Base-by-base conservation (phyloP, 2,113 vertebrate species). In the Pristiophorus japonicus region DNA sequence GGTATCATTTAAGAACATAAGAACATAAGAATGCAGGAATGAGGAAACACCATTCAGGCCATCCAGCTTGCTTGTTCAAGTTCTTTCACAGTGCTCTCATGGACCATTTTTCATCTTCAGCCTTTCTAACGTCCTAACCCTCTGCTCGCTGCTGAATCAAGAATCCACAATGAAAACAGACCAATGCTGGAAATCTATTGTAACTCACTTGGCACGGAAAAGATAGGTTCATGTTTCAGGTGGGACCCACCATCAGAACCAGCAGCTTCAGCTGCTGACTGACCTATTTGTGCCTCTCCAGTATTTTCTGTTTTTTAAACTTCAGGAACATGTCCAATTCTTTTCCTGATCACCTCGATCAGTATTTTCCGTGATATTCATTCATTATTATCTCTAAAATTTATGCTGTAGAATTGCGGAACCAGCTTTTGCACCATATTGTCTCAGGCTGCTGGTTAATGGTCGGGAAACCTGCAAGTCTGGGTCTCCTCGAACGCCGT, bases 11-110 rank as follows among this genome's bases (percentile, higher is more conserved):
- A 94, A 92, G 34, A 63, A 65, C 88, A 63, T 92, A 92, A 92
- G 88, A 92, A 92, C 88, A 38, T 92, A 92, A 94, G 93, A 70
- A 94, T 94, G 65, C 66, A 94, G 45, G 66, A 70, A 94, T 70
- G 65, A 10, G 45, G 42, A 47, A 66, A 94, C 34, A 7, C 38
- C 42, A 70, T 47, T 70, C 66, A 70, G 93, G 65, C 63, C 93
- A 30, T 94, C 38, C 92, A 45, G 62, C 42, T 91, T 62, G 34
- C 55, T 91, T 55, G 24, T 30, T 59, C 55, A 47, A 70, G 20
- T 51, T 73, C 65, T 34, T 70, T 94, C 22, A 67, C 38, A 73
- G 45, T 94, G n/a, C n/a, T n/a, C n/a, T n/a, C n/a, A n/a, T n/a
- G 63, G 62, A 67, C 92, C 63, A 94, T 67, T 70, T 73, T 47